A percentile compares a stretch with the other conserved stretches of the same genome.
phyloP scores from a whole-genome alignment of 1,140 invertebrate species.

The Sycobia sp. region DNA sequence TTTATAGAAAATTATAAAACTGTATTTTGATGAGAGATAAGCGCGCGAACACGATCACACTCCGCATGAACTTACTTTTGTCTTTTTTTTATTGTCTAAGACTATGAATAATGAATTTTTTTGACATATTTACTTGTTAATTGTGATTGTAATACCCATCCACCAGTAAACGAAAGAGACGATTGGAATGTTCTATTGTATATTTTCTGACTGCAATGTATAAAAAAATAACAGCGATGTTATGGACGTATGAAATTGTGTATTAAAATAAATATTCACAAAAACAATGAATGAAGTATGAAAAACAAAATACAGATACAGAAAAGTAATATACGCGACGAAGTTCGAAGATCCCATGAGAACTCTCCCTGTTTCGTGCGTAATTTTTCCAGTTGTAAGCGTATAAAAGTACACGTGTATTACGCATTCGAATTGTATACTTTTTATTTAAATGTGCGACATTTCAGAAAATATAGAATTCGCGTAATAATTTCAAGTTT shows the following conservation, averaged over 20 bases:
- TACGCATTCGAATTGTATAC: conserved; percentile 30
- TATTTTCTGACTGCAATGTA: conserved; percentile 37
- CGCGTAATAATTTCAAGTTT: conserved; percentile 25
- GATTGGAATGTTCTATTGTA: conserved; percentile 35
- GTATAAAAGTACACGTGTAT: conserved; percentile 22
- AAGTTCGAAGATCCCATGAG: conserved; percentile 27
- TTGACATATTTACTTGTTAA: conserved; percentile 33
- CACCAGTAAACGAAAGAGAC: conserved; percentile 35
- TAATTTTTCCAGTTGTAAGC: conserved; percentile 31
- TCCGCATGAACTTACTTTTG: conserved; percentile 36
- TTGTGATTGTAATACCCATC: conserved; percentile 34
- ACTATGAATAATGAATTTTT: conserved; percentile 28
- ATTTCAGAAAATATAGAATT: conserved; percentile 28
- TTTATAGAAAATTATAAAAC: conserved; percentile 21
- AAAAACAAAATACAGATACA: conserved; percentile 32
- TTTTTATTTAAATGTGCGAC: conserved; percentile 35
- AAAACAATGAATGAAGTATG: conserved; percentile 33
- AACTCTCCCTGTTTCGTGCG: conserved; percentile 30
- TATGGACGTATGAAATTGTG: conserved; percentile 37
- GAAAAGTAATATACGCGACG: conserved; percentile 25
- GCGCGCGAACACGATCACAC: conserved; percentile 23
- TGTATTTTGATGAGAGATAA: conserved; percentile 31
- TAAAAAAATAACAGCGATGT: conserved; percentile 37
- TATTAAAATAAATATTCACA: conserved; percentile 34
- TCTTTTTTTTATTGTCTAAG: conserved; percentile 36